A percentile compares a stretch with the other conserved stretches of the same genome.
phyloP scores from a whole-genome alignment of 2,888 invertebrate genomes.

The Adelphocoris suturalis region DNA sequence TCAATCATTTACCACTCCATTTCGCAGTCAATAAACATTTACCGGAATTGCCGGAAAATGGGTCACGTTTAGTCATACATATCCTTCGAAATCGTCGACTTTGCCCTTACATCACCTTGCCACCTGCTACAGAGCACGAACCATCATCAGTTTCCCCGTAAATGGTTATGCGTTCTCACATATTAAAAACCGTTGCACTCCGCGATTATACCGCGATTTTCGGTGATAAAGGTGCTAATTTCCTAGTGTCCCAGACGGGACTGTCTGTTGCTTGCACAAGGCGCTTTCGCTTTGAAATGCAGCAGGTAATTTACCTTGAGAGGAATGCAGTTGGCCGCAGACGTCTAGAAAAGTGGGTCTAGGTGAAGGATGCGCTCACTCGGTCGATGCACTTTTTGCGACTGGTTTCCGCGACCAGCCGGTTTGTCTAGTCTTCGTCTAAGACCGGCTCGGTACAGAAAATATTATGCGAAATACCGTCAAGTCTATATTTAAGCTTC shows the following conservation, averaged over 20 bases:
- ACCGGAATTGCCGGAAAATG: neutral
- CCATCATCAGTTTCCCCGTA: neutral
- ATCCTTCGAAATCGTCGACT: neutral
- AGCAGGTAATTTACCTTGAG: neutral
- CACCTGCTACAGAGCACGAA: constrained; percentile 14
- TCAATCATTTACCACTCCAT: no score
- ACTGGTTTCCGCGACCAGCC: constrained; percentile 37
- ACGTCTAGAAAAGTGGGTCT: constrained; percentile 37
- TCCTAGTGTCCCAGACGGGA: neutral
- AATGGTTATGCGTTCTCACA: constrained; percentile 10
- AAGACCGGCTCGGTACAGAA: neutral
- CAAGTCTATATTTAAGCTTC: neutral
- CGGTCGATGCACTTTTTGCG: constrained; percentile 21
- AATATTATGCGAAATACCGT: neutral
- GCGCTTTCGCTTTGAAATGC: constrained; percentile 1
- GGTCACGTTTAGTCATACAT: neutral
- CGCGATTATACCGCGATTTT: neutral
- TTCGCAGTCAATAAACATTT: neutral
- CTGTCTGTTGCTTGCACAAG: neutral
- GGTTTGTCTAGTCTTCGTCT: constrained; percentile 36
- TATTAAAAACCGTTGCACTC: neutral
- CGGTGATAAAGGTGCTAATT: neutral
- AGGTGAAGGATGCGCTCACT: constrained; percentile 20
- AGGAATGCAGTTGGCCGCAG: constrained; percentile 52
- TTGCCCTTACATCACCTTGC: neutral